Conservation (phyloP, 2,113 vertebrate genomes). For the Drymodes brunneopygia region DNA sequence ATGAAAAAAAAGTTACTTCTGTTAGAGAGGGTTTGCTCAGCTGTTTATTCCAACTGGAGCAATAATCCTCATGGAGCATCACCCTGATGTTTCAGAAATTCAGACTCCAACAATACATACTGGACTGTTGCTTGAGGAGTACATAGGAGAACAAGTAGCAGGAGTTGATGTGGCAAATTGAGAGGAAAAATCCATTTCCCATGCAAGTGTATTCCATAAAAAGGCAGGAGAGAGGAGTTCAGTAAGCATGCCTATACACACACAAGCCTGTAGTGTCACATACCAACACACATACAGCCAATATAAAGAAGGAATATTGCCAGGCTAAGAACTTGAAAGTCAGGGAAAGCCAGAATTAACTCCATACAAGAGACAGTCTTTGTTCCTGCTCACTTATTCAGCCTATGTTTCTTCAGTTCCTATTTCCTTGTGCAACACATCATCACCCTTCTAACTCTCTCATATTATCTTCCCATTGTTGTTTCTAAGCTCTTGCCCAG, state of each 20-base stretch:
- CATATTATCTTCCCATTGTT: neutral
- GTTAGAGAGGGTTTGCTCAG: neutral
- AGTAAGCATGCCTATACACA: neutral
- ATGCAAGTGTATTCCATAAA: neutral
- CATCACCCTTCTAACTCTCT: neutral
- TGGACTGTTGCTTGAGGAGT: slow-evolving; percentile 7
- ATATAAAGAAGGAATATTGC: neutral
- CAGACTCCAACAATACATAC: neutral
- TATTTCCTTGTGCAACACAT: neutral
- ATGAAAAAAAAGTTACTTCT: neutral
- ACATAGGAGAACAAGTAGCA: neutral
- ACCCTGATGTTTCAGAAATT: neutral
- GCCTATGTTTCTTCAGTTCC: neutral
- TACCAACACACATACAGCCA: neutral
- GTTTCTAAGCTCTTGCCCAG: neutral
- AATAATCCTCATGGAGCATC: neutral
- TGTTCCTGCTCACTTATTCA: neutral
- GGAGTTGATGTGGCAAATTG: neutral
- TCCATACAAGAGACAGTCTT: neutral
- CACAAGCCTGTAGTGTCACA: neutral
- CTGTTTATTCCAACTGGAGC: neutral
- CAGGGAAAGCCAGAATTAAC: neutral
- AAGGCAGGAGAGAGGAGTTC: neutral
- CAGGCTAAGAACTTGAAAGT: neutral
- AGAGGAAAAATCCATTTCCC: neutral